phyloP scores from a whole-genome alignment of 2,797 vertebrate genomes.

The Staurois parvus region DNA sequence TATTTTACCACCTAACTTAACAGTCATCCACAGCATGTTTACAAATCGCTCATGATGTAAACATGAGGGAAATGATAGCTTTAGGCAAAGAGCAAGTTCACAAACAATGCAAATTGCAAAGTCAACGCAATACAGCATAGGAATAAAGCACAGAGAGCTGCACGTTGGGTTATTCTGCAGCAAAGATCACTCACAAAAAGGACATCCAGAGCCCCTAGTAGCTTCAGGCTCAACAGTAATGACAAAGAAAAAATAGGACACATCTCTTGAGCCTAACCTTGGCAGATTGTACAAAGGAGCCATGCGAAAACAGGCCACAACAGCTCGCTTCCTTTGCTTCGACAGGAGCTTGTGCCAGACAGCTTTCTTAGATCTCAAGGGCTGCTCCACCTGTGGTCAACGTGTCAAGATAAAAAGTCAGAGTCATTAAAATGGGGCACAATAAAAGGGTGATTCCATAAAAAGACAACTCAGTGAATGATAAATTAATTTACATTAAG shows the following conservation, averaged over 20 bases:
- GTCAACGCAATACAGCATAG: conserved; percentile 20
- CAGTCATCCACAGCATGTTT: background rate
- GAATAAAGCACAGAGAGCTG: conserved; percentile 41
- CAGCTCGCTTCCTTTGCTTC: conserved; percentile 96
- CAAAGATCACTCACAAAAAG: conserved; percentile 35
- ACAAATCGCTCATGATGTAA: background rate
- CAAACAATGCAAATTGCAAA: conserved; percentile 27
- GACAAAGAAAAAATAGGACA: conserved; percentile 9
- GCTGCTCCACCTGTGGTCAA: conserved; percentile 90
- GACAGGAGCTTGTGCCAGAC: conserved; percentile 98
- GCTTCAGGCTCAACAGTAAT: conserved; percentile 33
- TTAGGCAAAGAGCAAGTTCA: conserved; percentile 41
- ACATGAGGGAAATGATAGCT: background rate
- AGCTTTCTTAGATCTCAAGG: conserved; percentile 95
- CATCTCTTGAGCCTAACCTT: conserved; percentile 77
- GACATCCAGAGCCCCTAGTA: conserved; percentile 26
- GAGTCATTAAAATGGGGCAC: background rate
- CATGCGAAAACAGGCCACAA: conserved; percentile 99
- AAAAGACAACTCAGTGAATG: background rate
- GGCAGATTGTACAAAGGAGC: conserved; percentile 97
- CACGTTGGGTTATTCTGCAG: conserved; percentile 36
- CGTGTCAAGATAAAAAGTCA: background rate
- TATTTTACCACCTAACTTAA: background rate
- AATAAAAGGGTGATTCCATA: background rate
- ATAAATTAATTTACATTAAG: background rate